A percentile compares a stretch with the other conserved stretches of the same genome.
Evolutionary conservation across 2,888 invertebrate genomes (phyloP).

Genomic region (Sinotaia quadrata): DNA sequence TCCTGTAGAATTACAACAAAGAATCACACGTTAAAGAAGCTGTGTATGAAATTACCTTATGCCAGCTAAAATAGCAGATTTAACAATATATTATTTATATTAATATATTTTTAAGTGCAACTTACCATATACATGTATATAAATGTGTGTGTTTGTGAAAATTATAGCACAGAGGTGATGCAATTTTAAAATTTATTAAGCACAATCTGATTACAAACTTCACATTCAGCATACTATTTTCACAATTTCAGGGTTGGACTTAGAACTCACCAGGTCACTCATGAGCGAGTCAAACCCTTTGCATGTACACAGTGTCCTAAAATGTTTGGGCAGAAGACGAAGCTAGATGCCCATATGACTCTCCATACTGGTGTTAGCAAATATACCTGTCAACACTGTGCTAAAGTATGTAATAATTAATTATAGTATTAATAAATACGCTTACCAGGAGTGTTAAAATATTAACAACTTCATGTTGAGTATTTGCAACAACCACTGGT

Average conservation of each 20-base stretch:
- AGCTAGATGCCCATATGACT: conserved; percentile 45
- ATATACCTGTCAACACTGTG: conserved; percentile 39
- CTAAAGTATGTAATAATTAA: neutral
- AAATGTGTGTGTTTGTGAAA: neutral
- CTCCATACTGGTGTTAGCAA: conserved; percentile 43
- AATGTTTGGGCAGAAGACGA: conserved; percentile 45
- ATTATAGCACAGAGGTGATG: neutral
- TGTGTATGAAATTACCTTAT: too few species aligned
- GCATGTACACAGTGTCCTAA: conserved; percentile 44
- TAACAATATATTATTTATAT: too few species aligned
- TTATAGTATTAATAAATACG: neutral
- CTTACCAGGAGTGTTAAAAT: too few species aligned
- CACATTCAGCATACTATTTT: too few species aligned
- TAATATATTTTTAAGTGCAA: neutral
- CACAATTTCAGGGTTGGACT: conserved; percentile 42
- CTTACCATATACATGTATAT: neutral
- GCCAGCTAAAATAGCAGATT: too few species aligned
- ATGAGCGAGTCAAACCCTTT: conserved; percentile 40
- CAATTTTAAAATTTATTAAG: neutral
- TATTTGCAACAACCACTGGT: too few species aligned
- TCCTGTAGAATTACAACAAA: too few species aligned
- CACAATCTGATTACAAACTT: too few species aligned
- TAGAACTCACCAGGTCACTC: conserved; percentile 37
- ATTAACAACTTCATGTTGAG: neutral
- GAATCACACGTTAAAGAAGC: too few species aligned